Evolutionary conservation across 2,113 vertebrate genomes (phyloP).

Genomic region (Leptosomus discolor): DNA sequence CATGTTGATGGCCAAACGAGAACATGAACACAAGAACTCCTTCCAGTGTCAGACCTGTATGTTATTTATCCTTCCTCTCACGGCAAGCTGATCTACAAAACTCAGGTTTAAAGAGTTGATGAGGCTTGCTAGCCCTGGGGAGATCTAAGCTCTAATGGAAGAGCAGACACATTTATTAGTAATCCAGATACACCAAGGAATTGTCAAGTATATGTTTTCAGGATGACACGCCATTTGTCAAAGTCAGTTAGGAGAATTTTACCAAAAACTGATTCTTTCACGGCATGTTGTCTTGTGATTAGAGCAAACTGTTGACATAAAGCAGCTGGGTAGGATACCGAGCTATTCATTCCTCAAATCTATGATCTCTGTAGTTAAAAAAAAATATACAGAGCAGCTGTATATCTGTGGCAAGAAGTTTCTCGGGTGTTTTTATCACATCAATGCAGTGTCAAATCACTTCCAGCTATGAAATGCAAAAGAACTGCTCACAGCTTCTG

Average conservation of each 20-base stretch:
- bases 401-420: background rate
- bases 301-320: background rate
- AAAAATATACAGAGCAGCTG: background rate
- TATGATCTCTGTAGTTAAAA: background rate
- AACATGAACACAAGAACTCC: background rate
- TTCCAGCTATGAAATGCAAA: background rate
- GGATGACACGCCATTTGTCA: background rate
- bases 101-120: background rate
- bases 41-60: background rate
- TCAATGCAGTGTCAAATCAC: background rate
- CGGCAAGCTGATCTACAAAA: background rate
- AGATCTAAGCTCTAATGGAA: background rate
- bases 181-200: background rate
- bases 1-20: background rate
- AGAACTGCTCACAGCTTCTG: background rate
- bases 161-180: background rate
- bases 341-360: background rate
- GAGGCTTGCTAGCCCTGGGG: background rate
- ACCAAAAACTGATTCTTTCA: background rate
- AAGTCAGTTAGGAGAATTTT: background rate
- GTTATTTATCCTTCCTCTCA: background rate
- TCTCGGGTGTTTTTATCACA: background rate
- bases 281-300: background rate
- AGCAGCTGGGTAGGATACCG: background rate
- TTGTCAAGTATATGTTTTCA: background rate